Evolutionary conservation across 2,113 vertebrate genomes (phyloP).

Genomic region (Cyprinus carpio): DNA sequence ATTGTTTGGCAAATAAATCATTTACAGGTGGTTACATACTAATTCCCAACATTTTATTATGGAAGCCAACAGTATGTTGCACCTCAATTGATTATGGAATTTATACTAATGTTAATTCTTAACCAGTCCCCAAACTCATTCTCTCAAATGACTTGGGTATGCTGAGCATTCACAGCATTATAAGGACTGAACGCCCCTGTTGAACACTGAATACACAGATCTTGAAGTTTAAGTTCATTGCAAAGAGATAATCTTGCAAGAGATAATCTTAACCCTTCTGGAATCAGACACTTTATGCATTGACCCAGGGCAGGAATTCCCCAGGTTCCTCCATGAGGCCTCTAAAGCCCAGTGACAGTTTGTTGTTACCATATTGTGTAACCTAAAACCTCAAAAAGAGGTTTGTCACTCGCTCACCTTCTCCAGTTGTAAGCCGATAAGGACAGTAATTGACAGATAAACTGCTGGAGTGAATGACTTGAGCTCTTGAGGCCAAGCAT

Average conservation of each 20-base stretch:
- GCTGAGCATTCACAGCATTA: too few species aligned
- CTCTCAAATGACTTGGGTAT: too few species aligned
- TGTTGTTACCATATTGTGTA: slow-evolving; percentile 32
- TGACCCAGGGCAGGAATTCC: slow-evolving; percentile 31
- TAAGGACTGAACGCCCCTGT: too few species aligned
- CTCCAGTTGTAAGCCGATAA: slow-evolving; percentile 39
- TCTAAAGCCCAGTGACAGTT: slow-evolving; percentile 41
- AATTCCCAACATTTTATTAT: too few species aligned
- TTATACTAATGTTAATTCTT: too few species aligned
- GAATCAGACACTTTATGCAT: slow-evolving; percentile 27
- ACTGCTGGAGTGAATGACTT: background rate
- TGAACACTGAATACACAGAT: background rate
- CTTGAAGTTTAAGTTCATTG: slow-evolving; percentile 13
- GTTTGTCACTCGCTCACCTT: slow-evolving; percentile 40
- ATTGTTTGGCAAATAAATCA: too few species aligned
- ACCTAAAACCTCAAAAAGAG: slow-evolving; percentile 44
- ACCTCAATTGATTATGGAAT: too few species aligned
- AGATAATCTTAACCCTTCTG: slow-evolving; percentile 24
- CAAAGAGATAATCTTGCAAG: slow-evolving; percentile 12
- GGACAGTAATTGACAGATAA: slow-evolving; percentile 33
- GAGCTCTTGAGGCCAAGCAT: slow-evolving; percentile 9
- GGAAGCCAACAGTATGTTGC: too few species aligned
- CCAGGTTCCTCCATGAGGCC: slow-evolving; percentile 19
- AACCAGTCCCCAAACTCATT: too few species aligned
- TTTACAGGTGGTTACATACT: too few species aligned